These are phyloP conservation scores for Magallana ariakensis DNA, from an alignment of 1,140 invertebrate genomes.

Conservation along the genomic window DNA sequence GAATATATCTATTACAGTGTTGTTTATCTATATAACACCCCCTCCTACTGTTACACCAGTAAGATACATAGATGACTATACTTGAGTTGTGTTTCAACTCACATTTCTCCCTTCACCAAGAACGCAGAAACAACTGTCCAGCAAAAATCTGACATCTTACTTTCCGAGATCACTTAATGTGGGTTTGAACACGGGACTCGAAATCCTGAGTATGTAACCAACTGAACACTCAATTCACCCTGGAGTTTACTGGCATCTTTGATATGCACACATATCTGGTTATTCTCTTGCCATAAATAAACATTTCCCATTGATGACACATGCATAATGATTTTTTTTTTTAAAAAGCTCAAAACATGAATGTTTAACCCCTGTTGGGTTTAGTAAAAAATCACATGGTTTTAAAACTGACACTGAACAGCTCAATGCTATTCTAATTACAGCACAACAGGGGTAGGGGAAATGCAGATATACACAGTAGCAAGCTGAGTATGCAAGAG, in stretches of 20 bases:
- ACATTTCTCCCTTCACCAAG: conserved; percentile 27
- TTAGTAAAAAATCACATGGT: neutral
- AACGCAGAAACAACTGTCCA: conserved; percentile 30
- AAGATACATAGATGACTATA: conserved; percentile 25
- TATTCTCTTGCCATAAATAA: neutral
- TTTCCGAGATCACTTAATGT: conserved; percentile 38
- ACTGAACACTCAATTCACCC: conserved; percentile 20
- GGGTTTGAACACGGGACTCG: conserved; percentile 34
- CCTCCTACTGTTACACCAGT: no score
- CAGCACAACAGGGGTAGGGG: conserved; percentile 8
- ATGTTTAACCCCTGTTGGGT: neutral
- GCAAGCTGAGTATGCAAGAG: conserved; percentile 22
- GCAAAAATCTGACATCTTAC: neutral
- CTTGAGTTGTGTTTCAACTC: conserved; percentile 32
- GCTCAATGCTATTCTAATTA: neutral
- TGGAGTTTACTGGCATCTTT: conserved; percentile 7
- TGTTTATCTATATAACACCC: neutral
- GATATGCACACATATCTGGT: conserved; percentile 17
- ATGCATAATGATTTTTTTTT: neutral
- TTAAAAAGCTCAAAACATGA: neutral
- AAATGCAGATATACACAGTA: conserved; percentile 6
- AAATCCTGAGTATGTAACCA: conserved; percentile 11
- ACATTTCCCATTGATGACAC: conserved; percentile 11
- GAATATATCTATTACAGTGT: neutral
- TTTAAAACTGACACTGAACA: conserved; percentile 18